Conservation (phyloP, 30 jellyfish, hydroid and myxozoan species). For the Chrysaora quinquecirrha region DNA sequence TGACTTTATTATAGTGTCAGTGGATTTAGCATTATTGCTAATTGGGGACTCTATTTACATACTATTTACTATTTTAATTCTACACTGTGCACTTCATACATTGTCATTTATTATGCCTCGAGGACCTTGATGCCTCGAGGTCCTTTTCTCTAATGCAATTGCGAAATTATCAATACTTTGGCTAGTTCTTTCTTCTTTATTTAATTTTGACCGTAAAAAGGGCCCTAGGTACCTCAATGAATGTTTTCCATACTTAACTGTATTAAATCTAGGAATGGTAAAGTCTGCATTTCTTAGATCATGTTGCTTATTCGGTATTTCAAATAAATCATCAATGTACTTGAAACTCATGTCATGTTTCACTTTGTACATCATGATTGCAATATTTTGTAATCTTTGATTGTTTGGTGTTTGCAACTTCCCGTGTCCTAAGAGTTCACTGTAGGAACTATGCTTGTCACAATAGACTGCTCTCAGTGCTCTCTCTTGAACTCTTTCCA, state of each 20-base stretch:
- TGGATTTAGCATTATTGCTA: too few species aligned
- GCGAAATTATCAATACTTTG: too few species aligned
- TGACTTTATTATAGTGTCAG: too few species aligned
- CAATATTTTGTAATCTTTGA: conserved; percentile 30
- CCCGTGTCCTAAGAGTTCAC: not conserved
- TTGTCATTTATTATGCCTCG: too few species aligned
- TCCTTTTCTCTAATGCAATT: too few species aligned
- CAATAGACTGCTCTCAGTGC: too few species aligned
- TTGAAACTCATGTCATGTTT: conserved; percentile 10
- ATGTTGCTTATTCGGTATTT: conserved; percentile 19
- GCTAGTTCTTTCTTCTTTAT: too few species aligned
- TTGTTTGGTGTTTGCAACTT: conserved; percentile 6
- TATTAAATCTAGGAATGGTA: not conserved
- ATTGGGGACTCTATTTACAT: too few species aligned
- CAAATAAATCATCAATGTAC: conserved; percentile 15
- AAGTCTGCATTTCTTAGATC: too few species aligned
- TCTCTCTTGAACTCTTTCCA: conserved; percentile 42
- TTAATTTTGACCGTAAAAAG: not conserved
- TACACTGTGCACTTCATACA: too few species aligned
- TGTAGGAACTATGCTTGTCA: conserved; percentile 11
- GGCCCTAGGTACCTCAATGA: conserved; percentile 17
- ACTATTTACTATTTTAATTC: too few species aligned
- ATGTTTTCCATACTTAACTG: conserved; percentile 1
- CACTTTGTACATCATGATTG: conserved; percentile 32
- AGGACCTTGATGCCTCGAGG: too few species aligned